These are phyloP conservation scores for Rhabdornis inornatus DNA, from an alignment of 2,113 vertebrate genomes.

Conservation along the genomic window DNA sequence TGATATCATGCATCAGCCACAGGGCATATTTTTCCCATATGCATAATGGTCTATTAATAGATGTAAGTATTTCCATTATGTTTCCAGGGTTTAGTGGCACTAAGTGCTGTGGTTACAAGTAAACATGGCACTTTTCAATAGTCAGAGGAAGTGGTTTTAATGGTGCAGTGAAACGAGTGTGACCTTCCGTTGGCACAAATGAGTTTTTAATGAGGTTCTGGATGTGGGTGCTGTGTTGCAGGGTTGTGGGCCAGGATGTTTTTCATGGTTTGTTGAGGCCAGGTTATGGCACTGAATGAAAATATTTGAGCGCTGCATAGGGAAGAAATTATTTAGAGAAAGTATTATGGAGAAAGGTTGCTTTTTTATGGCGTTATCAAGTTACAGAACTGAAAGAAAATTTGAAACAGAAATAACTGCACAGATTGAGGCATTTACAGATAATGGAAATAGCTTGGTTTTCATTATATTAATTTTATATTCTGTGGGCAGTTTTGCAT, in stretches of 20 bases:
- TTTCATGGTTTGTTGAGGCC: neutral
- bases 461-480: neutral
- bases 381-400: neutral
- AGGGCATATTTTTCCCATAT: neutral
- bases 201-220: neutral
- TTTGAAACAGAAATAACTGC: neutral
- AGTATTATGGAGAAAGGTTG: neutral
- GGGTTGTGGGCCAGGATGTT: neutral
- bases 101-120: slow-evolving; percentile 24
- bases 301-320: neutral
- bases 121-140: neutral
- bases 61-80: neutral
- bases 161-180: neutral
- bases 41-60: neutral
- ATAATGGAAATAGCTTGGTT: neutral
- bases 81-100: neutral
- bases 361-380: neutral
- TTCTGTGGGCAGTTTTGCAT: neutral
- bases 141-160: slow-evolving; percentile 2
- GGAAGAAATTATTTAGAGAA: neutral
- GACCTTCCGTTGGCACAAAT: neutral
- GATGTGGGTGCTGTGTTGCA: neutral
- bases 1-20: neutral
- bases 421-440: neutral
- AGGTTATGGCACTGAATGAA: neutral